Evolutionary conservation across 2,797 vertebrate species (phyloP).

Genomic region (Sarcoramphus papa): DNA sequence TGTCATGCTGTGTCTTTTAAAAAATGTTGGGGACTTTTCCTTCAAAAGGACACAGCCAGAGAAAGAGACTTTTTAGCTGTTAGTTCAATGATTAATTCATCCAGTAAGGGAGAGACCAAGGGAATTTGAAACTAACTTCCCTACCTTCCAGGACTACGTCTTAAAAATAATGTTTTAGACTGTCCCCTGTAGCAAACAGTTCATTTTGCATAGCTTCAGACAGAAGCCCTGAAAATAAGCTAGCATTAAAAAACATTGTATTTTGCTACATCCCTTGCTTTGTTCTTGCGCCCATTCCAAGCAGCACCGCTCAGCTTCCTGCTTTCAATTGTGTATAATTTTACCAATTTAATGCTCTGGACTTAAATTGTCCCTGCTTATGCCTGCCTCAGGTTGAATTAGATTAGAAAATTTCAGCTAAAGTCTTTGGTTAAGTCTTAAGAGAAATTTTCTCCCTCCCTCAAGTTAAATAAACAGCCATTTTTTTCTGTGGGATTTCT

Average conservation of each 20-base stretch:
- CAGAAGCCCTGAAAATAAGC: neutral
- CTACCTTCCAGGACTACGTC: neutral
- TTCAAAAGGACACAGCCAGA: neutral
- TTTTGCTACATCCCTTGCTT: neutral
- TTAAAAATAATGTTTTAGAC: neutral
- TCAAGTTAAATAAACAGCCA: neutral
- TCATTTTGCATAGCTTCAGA: neutral
- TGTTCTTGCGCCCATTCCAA: neutral
- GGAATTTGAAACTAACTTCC: neutral
- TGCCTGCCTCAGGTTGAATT: neutral
- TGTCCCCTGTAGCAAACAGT: neutral
- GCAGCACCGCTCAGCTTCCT: neutral
- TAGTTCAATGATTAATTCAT: neutral
- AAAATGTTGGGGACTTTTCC: neutral
- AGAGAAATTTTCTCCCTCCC: neutral
- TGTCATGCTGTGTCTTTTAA: rapidly evolving
- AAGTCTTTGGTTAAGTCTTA: neutral
- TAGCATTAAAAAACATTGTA: rapidly evolving
- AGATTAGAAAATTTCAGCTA: neutral
- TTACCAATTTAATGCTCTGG: neutral
- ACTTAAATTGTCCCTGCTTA: neutral
- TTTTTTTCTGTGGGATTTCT: neutral
- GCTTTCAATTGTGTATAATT: neutral
- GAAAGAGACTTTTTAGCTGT: neutral
- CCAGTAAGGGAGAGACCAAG: neutral